A percentile compares a stretch with the other conserved stretches of the same genome.
These are phyloP conservation scores for Euplagia quadripunctaria DNA, from an alignment of 2,888 invertebrate genomes.

Conservation along the genomic window DNA sequence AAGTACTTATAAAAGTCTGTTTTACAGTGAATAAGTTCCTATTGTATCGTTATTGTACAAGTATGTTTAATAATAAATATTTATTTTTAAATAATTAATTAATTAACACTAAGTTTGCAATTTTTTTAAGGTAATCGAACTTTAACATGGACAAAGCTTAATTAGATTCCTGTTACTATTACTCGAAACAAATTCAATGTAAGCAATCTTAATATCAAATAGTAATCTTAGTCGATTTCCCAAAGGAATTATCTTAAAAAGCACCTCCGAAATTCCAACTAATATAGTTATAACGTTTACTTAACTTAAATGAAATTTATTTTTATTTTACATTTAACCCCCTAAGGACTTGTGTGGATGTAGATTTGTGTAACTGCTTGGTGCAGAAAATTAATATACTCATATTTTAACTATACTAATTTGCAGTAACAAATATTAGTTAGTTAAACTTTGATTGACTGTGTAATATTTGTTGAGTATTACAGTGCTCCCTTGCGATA, in stretches of 20 bases:
- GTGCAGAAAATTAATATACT: too few species aligned
- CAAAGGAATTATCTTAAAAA: neutral
- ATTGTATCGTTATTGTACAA: too few species aligned
- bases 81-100: too few species aligned
- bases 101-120: neutral
- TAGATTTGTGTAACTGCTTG: too few species aligned
- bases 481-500: too few species aligned
- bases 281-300: too few species aligned
- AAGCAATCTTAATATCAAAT: neutral
- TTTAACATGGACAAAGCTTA: neutral
- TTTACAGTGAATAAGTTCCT: neutral
- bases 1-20: neutral
- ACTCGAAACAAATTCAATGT: neutral
- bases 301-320: neutral
- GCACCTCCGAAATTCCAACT: neutral
- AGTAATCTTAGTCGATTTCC: neutral
- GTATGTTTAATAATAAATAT: too few species aligned
- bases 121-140: neutral
- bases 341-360: too few species aligned
- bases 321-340: neutral
- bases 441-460: too few species aligned
- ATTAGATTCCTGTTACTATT: neutral
- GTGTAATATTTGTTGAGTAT: too few species aligned
- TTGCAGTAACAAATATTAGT: too few species aligned
- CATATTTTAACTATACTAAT: too few species aligned